Base-by-base conservation (phyloP, 2,113 vertebrate genomes). In the Candoia aspera region DNA sequence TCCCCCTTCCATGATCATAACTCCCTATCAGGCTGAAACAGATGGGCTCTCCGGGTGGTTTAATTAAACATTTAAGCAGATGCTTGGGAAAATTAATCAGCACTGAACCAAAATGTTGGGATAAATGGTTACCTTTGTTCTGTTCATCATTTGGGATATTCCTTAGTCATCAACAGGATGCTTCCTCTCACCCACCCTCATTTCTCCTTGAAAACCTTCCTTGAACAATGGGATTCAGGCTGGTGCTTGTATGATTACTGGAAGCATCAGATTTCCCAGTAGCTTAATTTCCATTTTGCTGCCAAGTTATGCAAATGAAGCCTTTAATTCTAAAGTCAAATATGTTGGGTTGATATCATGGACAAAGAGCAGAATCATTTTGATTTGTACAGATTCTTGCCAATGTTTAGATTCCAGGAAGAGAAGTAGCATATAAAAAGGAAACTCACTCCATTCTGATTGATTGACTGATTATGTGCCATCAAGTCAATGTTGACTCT, bases 61-160 rank as follows among this genome's bases (percentile, higher is more conserved):
- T 96, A 97, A 97, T 96, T 96, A 97, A 97, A 97, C 90, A 96
- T 79, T 94, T 95, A 97, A 97, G 94, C 94, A 97, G 96, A 97
- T 97, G 96, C 87, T 84, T 95, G 95, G 94, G 95, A 95, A 95
- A 97, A 96, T 96, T 96, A 93, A 94, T 97, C 91, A 97, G 93
- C 94, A 93, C 91, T 96, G 96, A 97, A 96, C 94, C 94, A 95
- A 84, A 96, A 95, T 92, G 94, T 86, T 96, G 90, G 92, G 93
- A 97, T 96, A 96, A 97, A 96, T 96, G 95, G 95, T 94, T 97
- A 96, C 88, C 88, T 95, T 97, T 97, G 90, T 97, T 91, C 95
- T 57, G 90, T 93, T 97, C 96, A 93, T 90, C 94, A 96, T 33
- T 62, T 92, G 94, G 93, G 95, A 97, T 87, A 87, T 93, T 91